These are phyloP conservation scores for Anthophora plumipes DNA, from an alignment of 2,888 invertebrate species.

Conservation along the genomic window DNA sequence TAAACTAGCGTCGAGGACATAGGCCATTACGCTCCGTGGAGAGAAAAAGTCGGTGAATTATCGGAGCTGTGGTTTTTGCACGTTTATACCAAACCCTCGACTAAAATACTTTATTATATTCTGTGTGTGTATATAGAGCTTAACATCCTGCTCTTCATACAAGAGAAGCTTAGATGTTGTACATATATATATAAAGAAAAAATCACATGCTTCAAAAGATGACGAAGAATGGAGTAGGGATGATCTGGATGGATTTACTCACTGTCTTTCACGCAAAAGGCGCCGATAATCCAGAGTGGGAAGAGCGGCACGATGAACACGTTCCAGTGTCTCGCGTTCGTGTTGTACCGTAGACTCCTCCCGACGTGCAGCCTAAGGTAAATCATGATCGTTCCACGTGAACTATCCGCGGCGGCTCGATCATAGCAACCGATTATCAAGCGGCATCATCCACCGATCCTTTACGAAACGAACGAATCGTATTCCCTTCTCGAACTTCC, in stretches of 20 bases:
- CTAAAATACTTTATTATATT: not conserved
- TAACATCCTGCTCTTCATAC: no score
- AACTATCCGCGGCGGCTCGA: constrained; percentile 70
- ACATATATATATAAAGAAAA: no score
- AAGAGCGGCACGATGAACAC: constrained; percentile 79
- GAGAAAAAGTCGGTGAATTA: not conserved
- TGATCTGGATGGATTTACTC: constrained; percentile 70
- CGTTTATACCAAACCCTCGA: no score
- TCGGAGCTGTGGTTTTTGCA: not conserved
- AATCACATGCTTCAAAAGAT: no score
- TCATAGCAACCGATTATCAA: constrained; percentile 72
- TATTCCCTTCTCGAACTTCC: no score
- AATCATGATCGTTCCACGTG: constrained; percentile 81
- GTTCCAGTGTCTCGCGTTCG: constrained; percentile 74
- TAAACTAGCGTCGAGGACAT: constrained; percentile 9
- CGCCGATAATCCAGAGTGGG: constrained; percentile 82
- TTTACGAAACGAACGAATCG: constrained; percentile 31
- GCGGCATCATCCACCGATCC: constrained; percentile 45
- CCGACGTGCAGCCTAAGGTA: constrained; percentile 76
- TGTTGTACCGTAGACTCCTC: constrained; percentile 74
- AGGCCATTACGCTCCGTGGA: constrained; percentile 7
- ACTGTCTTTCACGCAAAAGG: constrained; percentile 83
- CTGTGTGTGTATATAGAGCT: not conserved
- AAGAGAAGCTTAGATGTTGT: no score
- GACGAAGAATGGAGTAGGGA: no score